Conservation (phyloP, 2,113 vertebrate species). For the Coregonus clupeaformis region DNA sequence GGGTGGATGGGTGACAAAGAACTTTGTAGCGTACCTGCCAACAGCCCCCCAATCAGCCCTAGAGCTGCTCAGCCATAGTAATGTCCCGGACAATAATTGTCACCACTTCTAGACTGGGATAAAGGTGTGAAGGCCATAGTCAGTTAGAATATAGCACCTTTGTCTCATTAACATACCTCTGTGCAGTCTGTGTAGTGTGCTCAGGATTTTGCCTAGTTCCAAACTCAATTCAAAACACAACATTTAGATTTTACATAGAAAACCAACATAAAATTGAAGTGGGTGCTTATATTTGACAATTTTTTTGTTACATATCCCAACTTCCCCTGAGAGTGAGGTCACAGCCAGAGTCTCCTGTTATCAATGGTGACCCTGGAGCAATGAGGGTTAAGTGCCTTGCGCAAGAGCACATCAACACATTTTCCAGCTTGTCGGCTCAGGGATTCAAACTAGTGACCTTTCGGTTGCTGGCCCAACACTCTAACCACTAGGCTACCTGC, state of each 20-base stretch:
- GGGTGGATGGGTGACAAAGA: background rate
- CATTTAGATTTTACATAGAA: background rate
- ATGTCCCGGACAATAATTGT: background rate
- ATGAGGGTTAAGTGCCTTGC: no score
- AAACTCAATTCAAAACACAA: background rate
- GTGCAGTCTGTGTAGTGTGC: background rate
- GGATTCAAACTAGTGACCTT: no score
- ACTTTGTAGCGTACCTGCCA: background rate
- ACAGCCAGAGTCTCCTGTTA: no score
- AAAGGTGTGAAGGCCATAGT: background rate
- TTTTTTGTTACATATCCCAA: no score
- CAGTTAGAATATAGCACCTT: background rate
- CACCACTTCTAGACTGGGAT: background rate
- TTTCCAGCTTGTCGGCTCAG: no score
- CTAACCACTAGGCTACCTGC: no score
- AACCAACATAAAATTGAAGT: no score
- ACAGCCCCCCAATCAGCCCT: constrained; percentile 2
- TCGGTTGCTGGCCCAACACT: no score
- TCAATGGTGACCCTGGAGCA: no score
- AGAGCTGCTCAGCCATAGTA: background rate
- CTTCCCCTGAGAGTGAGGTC: no score
- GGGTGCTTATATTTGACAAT: no score
- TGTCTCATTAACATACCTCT: background rate
- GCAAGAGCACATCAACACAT: no score
- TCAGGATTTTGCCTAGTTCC: background rate